These are phyloP conservation scores for Catostylus mosaicus DNA, from an alignment of 30 jellyfish, hydroid and myxozoan species.

Conservation along the genomic window DNA sequence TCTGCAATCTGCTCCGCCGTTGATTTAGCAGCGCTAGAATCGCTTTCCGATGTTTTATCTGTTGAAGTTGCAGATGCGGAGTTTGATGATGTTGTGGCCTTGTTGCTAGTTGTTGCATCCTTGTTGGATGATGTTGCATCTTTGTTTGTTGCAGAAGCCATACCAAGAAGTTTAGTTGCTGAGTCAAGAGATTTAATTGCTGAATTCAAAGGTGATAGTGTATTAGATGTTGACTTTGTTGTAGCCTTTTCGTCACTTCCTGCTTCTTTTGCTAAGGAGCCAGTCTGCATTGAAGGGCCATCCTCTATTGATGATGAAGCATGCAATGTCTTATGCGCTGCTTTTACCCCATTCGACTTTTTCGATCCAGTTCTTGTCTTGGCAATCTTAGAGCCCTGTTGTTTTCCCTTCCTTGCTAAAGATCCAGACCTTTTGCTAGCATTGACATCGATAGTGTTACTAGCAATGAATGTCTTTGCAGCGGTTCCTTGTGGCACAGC, in stretches of 20 bases:
- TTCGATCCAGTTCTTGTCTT: slow-evolving; percentile 26
- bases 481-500: slow-evolving; percentile 47
- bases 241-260: slow-evolving; percentile 47
- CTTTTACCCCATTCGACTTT: slow-evolving; percentile 10
- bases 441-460: neutral
- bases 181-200: slow-evolving; percentile 68
- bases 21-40: neutral
- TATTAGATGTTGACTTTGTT: slow-evolving; percentile 51
- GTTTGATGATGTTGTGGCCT: slow-evolving; percentile 7
- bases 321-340: slow-evolving; percentile 14
- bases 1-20: slow-evolving; percentile 7
- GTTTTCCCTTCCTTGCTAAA: slow-evolving; percentile 5
- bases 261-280: slow-evolving; percentile 38
- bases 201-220: slow-evolving; percentile 40
- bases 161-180: slow-evolving; percentile 64
- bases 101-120: neutral
- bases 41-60: neutral
- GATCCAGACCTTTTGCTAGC: slow-evolving; percentile 39
- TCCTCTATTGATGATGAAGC: slow-evolving; percentile 29
- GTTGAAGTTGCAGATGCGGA: slow-evolving; percentile 3
- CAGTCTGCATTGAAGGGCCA: slow-evolving; percentile 62
- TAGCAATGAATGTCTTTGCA: slow-evolving; percentile 48
- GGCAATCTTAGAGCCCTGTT: neutral
- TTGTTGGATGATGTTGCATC: neutral
- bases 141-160: slow-evolving; percentile 28